These are phyloP conservation scores for Helogale parvula DNA, from an alignment of 2,113 vertebrate genomes.

Conservation along the genomic window DNA sequence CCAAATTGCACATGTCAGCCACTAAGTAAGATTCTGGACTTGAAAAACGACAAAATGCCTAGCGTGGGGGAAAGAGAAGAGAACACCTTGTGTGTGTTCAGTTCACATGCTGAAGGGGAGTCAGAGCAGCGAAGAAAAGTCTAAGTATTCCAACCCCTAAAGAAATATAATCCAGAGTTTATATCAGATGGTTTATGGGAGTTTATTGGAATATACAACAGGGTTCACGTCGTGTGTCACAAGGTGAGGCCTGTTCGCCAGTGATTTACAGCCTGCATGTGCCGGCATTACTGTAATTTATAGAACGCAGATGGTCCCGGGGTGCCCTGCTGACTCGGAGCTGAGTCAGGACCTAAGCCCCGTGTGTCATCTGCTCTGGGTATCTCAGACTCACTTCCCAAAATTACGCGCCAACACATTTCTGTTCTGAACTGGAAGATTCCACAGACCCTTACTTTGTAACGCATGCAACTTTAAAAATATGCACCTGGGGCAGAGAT, in stretches of 20 bases:
- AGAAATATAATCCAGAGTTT: slow-evolving; percentile 87
- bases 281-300: slow-evolving; percentile 89
- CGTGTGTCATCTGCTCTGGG: slow-evolving; percentile 84
- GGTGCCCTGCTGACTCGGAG: slow-evolving; percentile 87
- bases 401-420: slow-evolving; percentile 78
- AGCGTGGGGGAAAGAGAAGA: background rate
- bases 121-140: slow-evolving; percentile 72
- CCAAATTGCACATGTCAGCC: slow-evolving; percentile 62
- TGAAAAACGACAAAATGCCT: slow-evolving; percentile 47
- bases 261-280: slow-evolving; percentile 90
- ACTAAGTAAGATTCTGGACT: slow-evolving; percentile 60
- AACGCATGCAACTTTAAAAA: slow-evolving; percentile 57
- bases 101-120: slow-evolving; percentile 52
- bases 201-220: slow-evolving; percentile 91
- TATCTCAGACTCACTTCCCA: slow-evolving; percentile 83
- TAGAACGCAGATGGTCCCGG: slow-evolving; percentile 89
- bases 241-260: slow-evolving; percentile 87
- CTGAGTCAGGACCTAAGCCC: slow-evolving; percentile 86
- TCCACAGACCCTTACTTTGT: slow-evolving; percentile 48
- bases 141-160: slow-evolving; percentile 72
- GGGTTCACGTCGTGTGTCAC: slow-evolving; percentile 89
- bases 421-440: slow-evolving; percentile 73
- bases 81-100: background rate
- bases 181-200: slow-evolving; percentile 86
- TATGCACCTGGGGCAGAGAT: background rate